phyloP scores from a whole-genome alignment of 2,888 invertebrate species.

The Cartodere bifasciata region DNA sequence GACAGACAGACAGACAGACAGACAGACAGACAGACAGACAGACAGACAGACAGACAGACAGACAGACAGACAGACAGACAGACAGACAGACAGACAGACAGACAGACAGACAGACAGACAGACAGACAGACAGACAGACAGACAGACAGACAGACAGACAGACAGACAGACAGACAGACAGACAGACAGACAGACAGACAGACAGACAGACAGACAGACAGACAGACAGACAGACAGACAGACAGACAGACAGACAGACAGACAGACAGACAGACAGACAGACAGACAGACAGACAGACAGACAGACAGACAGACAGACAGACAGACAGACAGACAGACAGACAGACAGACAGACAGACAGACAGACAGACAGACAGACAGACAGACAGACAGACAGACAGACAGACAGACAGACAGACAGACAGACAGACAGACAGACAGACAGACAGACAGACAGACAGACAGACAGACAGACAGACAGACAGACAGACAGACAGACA shows the following conservation, averaged over 20 bases:
- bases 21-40: constrained; percentile 5
- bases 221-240: constrained; percentile 5
- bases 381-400: constrained; percentile 2
- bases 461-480: constrained; percentile 2
- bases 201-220: constrained; percentile 5
- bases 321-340: constrained; percentile 12
- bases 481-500: constrained; percentile 2
- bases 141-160: constrained; percentile 5
- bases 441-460: constrained; percentile 2
- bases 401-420: constrained; percentile 2
- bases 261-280: constrained; percentile 12
- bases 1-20: constrained; percentile 5
- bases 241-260: constrained; percentile 11
- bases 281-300: constrained; percentile 12
- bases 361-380: constrained; percentile 2
- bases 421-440: constrained; percentile 2
- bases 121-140: constrained; percentile 5
- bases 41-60: constrained; percentile 5
- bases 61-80: constrained; percentile 5
- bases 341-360: constrained; percentile 10
- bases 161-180: constrained; percentile 5
- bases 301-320: constrained; percentile 12
- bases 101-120: constrained; percentile 5
- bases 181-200: constrained; percentile 5
- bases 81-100: constrained; percentile 5